Conservation (phyloP, 2,113 vertebrate genomes). For the Pampusana beccarii region DNA sequence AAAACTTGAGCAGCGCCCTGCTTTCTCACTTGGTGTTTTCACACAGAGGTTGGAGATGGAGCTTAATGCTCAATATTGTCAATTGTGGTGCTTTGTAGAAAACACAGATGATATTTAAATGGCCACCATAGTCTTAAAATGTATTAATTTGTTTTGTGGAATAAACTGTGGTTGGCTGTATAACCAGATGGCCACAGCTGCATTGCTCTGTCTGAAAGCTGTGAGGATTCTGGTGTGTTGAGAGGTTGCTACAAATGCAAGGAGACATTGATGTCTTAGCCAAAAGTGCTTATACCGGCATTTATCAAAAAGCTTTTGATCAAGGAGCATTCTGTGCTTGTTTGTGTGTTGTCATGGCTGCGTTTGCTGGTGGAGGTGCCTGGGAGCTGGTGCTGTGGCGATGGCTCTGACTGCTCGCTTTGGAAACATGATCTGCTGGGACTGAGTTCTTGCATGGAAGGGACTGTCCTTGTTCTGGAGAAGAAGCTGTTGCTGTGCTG, state of each 20-base stretch:
- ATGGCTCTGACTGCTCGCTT: background rate
- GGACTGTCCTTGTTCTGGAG: background rate
- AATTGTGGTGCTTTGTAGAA: background rate
- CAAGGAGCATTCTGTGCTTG: background rate
- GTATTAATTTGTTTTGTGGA: background rate
- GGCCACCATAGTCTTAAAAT: background rate
- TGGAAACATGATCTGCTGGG: background rate
- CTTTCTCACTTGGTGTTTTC: background rate
- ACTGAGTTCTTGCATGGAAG: background rate
- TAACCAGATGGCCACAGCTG: background rate
- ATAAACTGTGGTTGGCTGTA: background rate
- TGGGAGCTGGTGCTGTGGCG: background rate
- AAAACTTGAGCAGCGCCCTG: background rate
- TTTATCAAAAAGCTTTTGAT: background rate
- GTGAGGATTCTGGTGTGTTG: fast-evolving
- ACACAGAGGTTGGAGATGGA: background rate
- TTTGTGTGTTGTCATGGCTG: background rate
- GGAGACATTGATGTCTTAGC: background rate
- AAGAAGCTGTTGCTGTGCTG: background rate
- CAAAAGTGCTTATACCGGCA: background rate
- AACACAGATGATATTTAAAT: background rate
- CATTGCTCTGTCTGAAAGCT: background rate
- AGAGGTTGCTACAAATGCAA: background rate
- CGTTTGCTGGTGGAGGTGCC: background rate
- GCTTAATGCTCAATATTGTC: background rate